Evolutionary conservation across 2,888 invertebrate species (phyloP), one percentile per base, ranked within the genome.

Genomic region (Hydrotaea diabolus): DNA sequence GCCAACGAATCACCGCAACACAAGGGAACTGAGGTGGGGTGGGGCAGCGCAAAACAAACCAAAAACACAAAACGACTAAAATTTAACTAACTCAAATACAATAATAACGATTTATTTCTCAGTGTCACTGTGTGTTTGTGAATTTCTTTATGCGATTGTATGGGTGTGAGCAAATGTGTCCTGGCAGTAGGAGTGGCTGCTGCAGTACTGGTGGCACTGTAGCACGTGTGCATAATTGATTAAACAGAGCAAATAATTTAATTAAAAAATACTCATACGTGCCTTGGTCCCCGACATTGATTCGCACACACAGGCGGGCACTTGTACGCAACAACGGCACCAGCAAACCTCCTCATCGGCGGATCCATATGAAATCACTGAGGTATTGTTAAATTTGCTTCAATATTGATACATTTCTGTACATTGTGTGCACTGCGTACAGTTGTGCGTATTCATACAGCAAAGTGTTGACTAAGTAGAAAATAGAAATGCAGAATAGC

Each of bases 231-330:
- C 74, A 80, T 80, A 80, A 80, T 80, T 80, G 80, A 80, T 80
- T 80, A 80, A 80, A 80, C 69, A 80, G 66, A 74, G 46, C 74
- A 75, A 80, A 80, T 80, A 80, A 80, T 80, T 80, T 80, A 80
- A 80, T 80, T 80, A 80, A 80, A 53, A 80, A 80, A 80, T 69
- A 75, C 80, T 80, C 74, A 80, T 80, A 80, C 80, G 80, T 80
- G 80, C 55, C 69, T 57, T 80, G 78, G 78, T 72, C 59, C 78
- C n/a, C 59, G 49, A 53, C n/a, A 77, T 7, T 55, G 13, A 19
- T 36, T 23, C 17, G 19, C 19, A 57, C 57, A 17, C n/a, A 69
- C 21, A 43, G 9, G 2, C 49, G 0, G 31, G 31, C 31, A 31
- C 3, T 31, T 31, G 31, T 31, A 31, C 31, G 2, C 31, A 2